Evolutionary conservation across 2,113 vertebrate species (phyloP), one percentile per base, ranked within the genome.

Genomic region (Dermatemys mawii): DNA sequence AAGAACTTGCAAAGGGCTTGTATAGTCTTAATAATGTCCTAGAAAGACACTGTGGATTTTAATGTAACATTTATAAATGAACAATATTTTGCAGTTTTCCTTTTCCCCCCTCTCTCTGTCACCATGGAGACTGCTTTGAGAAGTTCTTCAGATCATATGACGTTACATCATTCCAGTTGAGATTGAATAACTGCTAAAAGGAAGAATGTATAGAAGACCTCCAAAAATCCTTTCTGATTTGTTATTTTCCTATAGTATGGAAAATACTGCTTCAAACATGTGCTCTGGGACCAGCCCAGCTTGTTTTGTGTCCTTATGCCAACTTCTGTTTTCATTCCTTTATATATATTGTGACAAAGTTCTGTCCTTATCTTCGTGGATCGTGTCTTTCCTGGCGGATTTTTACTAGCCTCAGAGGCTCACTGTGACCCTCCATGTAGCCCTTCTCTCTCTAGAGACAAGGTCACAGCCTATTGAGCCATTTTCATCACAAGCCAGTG

Each of bases 81-180:
- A 86, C 76, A 93, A 55, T 93, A 60, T 83, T 90, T 67, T 91
- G 90, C 81, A 2, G 0, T 80, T 90, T 13, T 92, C 49, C 53
- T 11, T 80, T 97, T 16, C 24, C 10, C 51, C 24, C 10, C 51
- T 89, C 41, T 93, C 35, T 67, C 87, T 94, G 38, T 96, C 54
- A 78, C 21, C 50, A 78, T 27, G 89, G 90, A 73, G 73, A 84
- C 22, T 11, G 2, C 19, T 89, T 90, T 54, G 67, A 89, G 80
- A 85, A 67, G 11, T 89, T 93, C 90, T 89, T 46, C 13, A 88
- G 3, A 26, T 88, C 3, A 2, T 90, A 81, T 92, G n/a, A 67
- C 60, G 78, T 83, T 87, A 70, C 78, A 76, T 2, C 9, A 75
- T n/a, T 14, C 2, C 17, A 3, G 53, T 60, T 87, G 41, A 81